Conservation (phyloP, 2,113 vertebrate species). For the Aleadryas rufinucha region DNA sequence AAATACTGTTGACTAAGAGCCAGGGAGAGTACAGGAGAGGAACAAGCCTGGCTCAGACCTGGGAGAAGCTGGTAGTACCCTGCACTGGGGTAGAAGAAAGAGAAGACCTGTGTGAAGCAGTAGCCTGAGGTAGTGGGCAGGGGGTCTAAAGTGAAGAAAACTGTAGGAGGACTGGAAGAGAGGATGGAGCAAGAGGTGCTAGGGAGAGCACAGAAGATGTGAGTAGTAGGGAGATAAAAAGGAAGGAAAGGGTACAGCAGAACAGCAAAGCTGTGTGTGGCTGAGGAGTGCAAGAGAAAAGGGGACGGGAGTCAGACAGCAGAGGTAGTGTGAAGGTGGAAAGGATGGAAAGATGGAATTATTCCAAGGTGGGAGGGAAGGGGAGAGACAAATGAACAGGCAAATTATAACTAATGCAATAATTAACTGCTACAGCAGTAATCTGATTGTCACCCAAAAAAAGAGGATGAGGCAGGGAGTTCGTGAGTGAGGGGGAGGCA, state of each 20-base stretch:
- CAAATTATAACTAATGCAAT: constrained; percentile 15
- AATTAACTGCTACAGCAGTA: background rate
- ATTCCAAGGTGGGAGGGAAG: background rate
- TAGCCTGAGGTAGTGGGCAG: background rate
- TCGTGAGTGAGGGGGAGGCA: background rate
- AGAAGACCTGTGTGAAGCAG: background rate
- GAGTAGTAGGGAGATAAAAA: background rate
- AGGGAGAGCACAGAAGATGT: background rate
- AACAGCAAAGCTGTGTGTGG: background rate
- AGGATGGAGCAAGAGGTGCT: background rate
- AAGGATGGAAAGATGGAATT: background rate
- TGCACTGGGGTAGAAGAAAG: background rate
- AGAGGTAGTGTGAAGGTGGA: background rate
- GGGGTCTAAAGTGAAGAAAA: background rate
- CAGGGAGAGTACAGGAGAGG: background rate
- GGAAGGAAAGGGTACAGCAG: background rate
- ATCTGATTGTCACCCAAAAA: background rate
- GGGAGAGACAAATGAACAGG: background rate
- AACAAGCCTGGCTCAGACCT: background rate
- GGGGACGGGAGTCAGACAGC: background rate
- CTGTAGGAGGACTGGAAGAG: background rate
- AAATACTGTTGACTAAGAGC: background rate
- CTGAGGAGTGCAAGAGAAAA: background rate
- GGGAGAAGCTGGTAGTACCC: background rate
- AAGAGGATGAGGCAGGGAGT: background rate